Conservation (phyloP, 2,797 vertebrate species). For the Anolis apletophallus region DNA sequence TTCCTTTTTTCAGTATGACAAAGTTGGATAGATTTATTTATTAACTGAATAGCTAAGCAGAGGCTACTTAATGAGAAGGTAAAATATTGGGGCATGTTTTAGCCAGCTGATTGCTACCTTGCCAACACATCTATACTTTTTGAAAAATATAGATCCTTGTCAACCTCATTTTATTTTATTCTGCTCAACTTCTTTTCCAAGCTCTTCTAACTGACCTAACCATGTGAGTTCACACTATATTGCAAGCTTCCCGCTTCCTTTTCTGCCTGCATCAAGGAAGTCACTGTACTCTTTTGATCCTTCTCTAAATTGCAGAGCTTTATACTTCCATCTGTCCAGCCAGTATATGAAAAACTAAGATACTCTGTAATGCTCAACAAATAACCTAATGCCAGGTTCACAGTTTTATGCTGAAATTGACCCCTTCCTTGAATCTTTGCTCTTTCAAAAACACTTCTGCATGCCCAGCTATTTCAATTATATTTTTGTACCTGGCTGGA, state of each 20-base stretch:
- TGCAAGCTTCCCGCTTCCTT: constrained; percentile 58
- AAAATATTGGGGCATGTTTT: constrained; percentile 32
- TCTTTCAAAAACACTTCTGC: constrained; percentile 56
- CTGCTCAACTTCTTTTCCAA: constrained; percentile 56
- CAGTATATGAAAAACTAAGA: constrained; percentile 51
- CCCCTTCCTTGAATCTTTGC: constrained; percentile 20
- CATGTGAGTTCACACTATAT: constrained; percentile 44
- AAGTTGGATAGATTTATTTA: neutral
- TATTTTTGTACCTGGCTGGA: constrained; percentile 51
- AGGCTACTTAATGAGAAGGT: neutral
- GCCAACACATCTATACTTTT: constrained; percentile 22
- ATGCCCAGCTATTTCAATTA: constrained; percentile 45
- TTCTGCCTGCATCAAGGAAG: constrained; percentile 64
- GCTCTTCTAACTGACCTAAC: constrained; percentile 51
- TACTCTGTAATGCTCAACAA: constrained; percentile 47
- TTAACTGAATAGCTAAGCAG: neutral
- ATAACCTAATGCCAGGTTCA: constrained; percentile 60
- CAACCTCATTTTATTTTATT: constrained; percentile 36
- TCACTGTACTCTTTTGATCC: constrained; percentile 64
- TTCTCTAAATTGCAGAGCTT: constrained; percentile 54
- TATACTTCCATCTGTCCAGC: constrained; percentile 58
- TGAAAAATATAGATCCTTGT: neutral
- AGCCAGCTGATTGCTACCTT: constrained; percentile 8
- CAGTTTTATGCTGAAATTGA: constrained; percentile 40
- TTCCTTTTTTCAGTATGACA: neutral